These are phyloP conservation scores for Sebastes hubbsi DNA, from an alignment of 2,797 vertebrate genomes.

Conservation along the genomic window DNA sequence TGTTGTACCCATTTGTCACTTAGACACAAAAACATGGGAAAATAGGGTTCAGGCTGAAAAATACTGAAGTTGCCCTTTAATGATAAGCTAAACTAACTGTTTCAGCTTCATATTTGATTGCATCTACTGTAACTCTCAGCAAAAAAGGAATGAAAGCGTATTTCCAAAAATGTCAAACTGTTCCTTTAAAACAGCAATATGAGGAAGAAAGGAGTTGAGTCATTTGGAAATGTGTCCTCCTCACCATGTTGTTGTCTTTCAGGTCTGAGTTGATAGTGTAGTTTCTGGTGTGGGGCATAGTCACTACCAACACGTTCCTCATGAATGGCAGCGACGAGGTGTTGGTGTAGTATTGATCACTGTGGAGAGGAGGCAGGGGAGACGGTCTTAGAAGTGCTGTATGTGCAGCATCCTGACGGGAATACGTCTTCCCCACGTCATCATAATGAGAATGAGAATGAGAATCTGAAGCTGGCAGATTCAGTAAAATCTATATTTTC, in stretches of 20 bases:
- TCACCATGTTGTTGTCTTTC: constrained; percentile 49
- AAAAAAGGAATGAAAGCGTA: background rate
- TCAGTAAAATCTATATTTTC: background rate
- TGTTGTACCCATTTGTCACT: no score
- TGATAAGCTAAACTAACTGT: background rate
- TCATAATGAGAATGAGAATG: background rate
- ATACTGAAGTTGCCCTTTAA: no score
- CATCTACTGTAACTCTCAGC: background rate
- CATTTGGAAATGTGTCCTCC: background rate
- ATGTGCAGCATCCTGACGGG: background rate
- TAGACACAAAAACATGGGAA: no score
- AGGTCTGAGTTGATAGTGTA: constrained; percentile 67
- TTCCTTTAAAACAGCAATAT: background rate
- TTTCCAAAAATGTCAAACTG: background rate
- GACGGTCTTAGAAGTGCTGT: background rate
- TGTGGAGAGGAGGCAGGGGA: constrained; percentile 37
- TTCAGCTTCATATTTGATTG: background rate
- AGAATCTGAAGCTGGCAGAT: background rate
- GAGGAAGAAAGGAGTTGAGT: background rate
- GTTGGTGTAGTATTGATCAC: constrained; percentile 81
- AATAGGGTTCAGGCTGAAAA: no score
- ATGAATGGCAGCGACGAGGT: constrained; percentile 63
- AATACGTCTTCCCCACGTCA: background rate
- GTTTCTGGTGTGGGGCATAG: constrained; percentile 79
- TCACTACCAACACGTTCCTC: constrained; percentile 84